A percentile compares a stretch with the other conserved stretches of the same genome.
Conservation (phyloP, 2,797 vertebrate species). For the Manis pentadactyla region DNA sequence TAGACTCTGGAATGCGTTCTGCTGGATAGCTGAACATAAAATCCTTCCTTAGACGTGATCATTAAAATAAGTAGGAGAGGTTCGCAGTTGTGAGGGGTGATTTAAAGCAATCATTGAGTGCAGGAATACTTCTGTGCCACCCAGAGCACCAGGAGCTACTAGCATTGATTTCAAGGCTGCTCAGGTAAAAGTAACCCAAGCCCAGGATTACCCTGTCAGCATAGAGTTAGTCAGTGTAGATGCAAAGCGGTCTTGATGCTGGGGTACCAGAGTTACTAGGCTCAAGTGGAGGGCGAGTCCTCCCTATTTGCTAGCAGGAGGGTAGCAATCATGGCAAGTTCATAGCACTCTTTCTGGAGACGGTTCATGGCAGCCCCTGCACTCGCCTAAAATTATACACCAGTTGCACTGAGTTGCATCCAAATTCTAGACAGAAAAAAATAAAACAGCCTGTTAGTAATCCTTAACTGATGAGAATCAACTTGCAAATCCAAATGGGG, state of each 20-base stretch:
- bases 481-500: neutral
- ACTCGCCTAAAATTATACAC: neutral
- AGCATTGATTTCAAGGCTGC: rapidly evolving
- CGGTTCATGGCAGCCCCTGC: neutral
- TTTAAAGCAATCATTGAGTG: neutral
- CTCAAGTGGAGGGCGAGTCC: neutral
- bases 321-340: neutral
- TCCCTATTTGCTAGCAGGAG: neutral
- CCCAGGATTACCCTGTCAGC: too few species aligned
- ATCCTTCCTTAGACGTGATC: neutral
- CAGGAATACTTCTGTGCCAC: neutral
- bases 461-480: neutral
- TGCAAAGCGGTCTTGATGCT: neutral
- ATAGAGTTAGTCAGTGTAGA: neutral
- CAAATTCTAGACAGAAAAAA: neutral
- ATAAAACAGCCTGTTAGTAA: neutral
- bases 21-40: neutral
- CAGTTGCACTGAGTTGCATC: neutral
- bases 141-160: too few species aligned
- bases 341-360: neutral
- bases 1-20: neutral
- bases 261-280: neutral
- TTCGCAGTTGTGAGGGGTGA: neutral
- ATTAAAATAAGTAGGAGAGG: neutral
- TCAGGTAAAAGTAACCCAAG: neutral